phyloP scores from a whole-genome alignment of 2,888 invertebrate species.

The Drosophila pegasa region DNA sequence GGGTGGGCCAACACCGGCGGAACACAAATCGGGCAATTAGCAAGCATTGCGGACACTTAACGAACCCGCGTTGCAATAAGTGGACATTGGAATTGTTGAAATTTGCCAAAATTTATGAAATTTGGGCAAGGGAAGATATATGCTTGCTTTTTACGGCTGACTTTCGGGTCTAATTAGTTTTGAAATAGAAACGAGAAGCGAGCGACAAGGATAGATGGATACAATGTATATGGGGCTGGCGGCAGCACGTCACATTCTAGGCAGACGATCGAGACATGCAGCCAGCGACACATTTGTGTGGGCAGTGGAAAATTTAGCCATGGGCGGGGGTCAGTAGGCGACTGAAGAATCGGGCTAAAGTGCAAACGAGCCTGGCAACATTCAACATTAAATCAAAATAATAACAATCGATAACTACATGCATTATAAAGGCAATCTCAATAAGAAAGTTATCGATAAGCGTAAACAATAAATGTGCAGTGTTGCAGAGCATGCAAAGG shows the following conservation, averaged over 20 bases:
- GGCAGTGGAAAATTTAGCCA: slow-evolving; percentile 73
- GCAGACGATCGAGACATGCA: slow-evolving; percentile 57
- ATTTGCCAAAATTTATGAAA: slow-evolving; percentile 65
- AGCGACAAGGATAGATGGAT: slow-evolving; percentile 7
- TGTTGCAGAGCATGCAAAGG: slow-evolving; percentile 38
- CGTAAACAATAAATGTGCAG: slow-evolving; percentile 17
- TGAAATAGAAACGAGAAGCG: slow-evolving; percentile 26
- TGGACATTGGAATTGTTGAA: slow-evolving; percentile 67
- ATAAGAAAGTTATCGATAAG: slow-evolving; percentile 5
- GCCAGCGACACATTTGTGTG: slow-evolving; percentile 59
- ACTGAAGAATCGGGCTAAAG: slow-evolving; percentile 12
- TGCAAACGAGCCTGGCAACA: slow-evolving; percentile 59
- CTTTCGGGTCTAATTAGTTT: slow-evolving; percentile 55
- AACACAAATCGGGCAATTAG: slow-evolving; percentile 70
- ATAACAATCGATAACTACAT: neutral
- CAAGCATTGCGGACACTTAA: slow-evolving; percentile 65
- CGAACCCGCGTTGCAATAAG: slow-evolving; percentile 67
- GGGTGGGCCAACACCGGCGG: slow-evolving; percentile 43
- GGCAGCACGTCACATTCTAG: slow-evolving; percentile 54
- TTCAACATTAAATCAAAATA: slow-evolving; percentile 24
- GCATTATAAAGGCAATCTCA: slow-evolving; percentile 4
- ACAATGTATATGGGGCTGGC: slow-evolving; percentile 28
- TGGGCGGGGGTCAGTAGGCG: slow-evolving; percentile 44
- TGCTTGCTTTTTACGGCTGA: slow-evolving; percentile 30
- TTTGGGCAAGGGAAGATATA: slow-evolving; percentile 22